phyloP scores from a whole-genome alignment of 2,113 vertebrate genomes.

The Damaliscus lunatus region DNA sequence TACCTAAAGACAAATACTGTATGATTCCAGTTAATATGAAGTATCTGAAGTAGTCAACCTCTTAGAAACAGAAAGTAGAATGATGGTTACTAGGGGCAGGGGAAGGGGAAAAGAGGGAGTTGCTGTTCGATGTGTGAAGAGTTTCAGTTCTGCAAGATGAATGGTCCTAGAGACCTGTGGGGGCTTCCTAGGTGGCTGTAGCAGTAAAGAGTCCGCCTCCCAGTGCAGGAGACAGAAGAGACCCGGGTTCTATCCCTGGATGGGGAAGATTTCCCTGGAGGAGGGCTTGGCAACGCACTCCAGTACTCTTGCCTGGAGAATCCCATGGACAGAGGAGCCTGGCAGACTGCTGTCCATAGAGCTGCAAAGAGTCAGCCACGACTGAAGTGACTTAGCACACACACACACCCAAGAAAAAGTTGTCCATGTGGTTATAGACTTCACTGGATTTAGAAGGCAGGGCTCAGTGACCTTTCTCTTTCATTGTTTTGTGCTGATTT shows the following conservation, averaged over 20 bases:
- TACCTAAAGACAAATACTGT: neutral
- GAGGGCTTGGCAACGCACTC: neutral
- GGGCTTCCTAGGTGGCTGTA: neutral
- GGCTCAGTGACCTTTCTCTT: neutral
- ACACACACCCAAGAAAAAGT: neutral
- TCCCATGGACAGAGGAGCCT: neutral
- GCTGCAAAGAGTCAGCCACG: neutral
- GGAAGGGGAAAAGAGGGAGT: too few species aligned
- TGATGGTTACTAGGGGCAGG: neutral
- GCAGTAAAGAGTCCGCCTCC: neutral
- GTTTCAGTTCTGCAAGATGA: neutral
- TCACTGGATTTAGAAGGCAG: neutral
- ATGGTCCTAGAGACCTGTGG: neutral
- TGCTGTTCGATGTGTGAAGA: rapidly evolving
- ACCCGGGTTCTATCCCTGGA: neutral
- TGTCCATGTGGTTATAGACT: neutral
- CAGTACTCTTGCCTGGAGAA: neutral
- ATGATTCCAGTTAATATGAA: neutral
- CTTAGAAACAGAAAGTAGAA: neutral
- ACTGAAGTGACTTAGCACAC: neutral
- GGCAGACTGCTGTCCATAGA: neutral
- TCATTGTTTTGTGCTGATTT: neutral
- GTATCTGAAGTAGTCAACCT: neutral
- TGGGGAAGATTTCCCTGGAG: neutral
- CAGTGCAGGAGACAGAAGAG: neutral